Evolutionary conservation across 2,113 vertebrate genomes (phyloP), one percentile per base, ranked within the genome.

Genomic region (Perca schrenkii): DNA sequence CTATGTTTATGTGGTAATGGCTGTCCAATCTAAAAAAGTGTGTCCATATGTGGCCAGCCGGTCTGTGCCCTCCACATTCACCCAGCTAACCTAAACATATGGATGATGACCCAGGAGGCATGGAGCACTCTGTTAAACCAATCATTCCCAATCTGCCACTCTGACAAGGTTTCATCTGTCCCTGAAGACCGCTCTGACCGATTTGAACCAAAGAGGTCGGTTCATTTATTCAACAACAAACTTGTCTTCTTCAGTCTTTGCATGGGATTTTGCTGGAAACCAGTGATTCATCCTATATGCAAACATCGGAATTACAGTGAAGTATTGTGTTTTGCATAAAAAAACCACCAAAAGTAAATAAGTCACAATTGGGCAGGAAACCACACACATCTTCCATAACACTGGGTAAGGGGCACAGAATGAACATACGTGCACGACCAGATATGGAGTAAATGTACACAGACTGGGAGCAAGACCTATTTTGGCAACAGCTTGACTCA

Each of bases 101-200:
- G 90, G 93, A 87, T 64, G 88, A 77, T 81, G 85, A 89, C 89
- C 87, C 86, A 69, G 85, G 77, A 88, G 89, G 90, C 84, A 70
- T 19, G 11, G 82, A 73, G 79, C 75, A 54, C 75, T 89, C 89
- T 80, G 83, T 57, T 80, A 83, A 88, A 77, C 79, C 85, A 88
- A 86, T 89, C 88, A 80, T 50, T 83, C 56, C 79, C 91, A 91
- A 91, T 92, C 92, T 94, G 92, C 80, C 75, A 57, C 69, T 43
- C 83, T 82, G 74, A 83, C 58, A 63, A 68, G 77, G 71, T 82
- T 81, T 63, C 64, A 40, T 84, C 69, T 74, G 84, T 79, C 82
- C 77, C 89, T 34, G 43, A 79, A 71, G 86, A 82, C 77, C 15
- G 0, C 70, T 72, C 47, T 60, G 76, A 85, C 77, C 46, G 6